Evolutionary conservation across 1,140 invertebrate species (phyloP), one percentile per base, ranked within the genome.

Genomic region (Glomeris maerens): DNA sequence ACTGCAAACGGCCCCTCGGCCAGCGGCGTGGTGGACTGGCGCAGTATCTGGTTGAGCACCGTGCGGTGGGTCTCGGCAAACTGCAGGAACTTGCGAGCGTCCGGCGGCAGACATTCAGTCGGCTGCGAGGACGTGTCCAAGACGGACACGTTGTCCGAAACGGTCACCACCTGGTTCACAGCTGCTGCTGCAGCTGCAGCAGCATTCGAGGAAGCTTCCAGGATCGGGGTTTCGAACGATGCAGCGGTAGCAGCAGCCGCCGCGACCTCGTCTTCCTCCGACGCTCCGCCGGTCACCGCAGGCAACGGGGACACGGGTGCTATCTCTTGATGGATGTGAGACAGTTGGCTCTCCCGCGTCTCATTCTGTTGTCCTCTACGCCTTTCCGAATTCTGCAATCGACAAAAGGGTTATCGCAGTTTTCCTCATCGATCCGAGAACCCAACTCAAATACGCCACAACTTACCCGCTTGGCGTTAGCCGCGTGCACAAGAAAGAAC

Each of bases 1-100:
- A 93, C 84, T 22, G 84, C 79, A 62, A 94, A 93, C 10, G 89
- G 89, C 20, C 87, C 84, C 61, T 91, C 86, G 5, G 84, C 80
- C 13, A 93, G 71, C 59, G 85, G 85, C 1, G 80, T 78, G 0
- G 81, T 84, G 1, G 83, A 87, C 68, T 91, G 86, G 3, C 89
- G 74, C 25, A 94, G 67, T 50, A 94, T 93, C 70, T 94, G 89
- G 62, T 94, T 94, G 10, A 94, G 68, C 26, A 94, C 88, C 7
- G 84, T 84, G 47, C 86, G 75, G 66, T 94, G 89, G 46, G 81
- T 88, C 70, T 92, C 87, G 31, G 83, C 84, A 72, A 88, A 88
- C 59, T 78, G 78, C 1, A 90, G 70, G 71, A 88, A 90, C 66
- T 87, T 88, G 42, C 73, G 65, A 28, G 72, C 71, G 60, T 77